phyloP scores from a whole-genome alignment of 2,888 invertebrate genomes.

The Hirtodrosophila duncani region DNA sequence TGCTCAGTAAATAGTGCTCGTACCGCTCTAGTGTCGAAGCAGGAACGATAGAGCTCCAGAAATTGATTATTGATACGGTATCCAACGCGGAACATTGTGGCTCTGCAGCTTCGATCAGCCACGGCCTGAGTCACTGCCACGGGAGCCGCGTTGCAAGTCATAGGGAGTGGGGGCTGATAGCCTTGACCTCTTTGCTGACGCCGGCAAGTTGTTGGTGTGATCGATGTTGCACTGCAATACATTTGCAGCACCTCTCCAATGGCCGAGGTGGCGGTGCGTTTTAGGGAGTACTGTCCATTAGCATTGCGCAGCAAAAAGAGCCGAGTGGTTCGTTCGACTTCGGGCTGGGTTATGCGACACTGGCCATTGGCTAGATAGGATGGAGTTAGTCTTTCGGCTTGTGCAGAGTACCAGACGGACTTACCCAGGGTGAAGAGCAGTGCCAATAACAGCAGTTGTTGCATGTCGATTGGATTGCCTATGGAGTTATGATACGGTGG shows the following conservation, averaged over 20 bases:
- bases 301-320: slow-evolving; percentile 9
- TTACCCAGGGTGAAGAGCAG: too few species aligned
- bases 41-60: slow-evolving; percentile 28
- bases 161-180: slow-evolving; percentile 18
- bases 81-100: slow-evolving; percentile 24
- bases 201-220: slow-evolving; percentile 8
- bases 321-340: slow-evolving; percentile 15
- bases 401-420: too few species aligned
- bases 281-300: slow-evolving; percentile 6
- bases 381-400: too few species aligned
- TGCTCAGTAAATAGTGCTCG: slow-evolving; percentile 15
- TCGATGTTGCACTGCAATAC: slow-evolving; percentile 14
- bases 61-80: slow-evolving; percentile 13
- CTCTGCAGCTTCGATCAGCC: slow-evolving; percentile 16
- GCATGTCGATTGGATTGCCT: too few species aligned
- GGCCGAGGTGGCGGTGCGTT: slow-evolving; percentile 8
- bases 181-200: not conserved
- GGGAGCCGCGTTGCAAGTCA: slow-evolving; percentile 3
- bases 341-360: slow-evolving; percentile 13
- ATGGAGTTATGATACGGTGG: too few species aligned
- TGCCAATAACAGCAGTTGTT: too few species aligned
- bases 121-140: not conserved
- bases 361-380: slow-evolving; percentile 22
- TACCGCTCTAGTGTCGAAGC: slow-evolving; percentile 12
- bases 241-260: slow-evolving; percentile 14